Percentiles rank a stretch among this genome's conserved stretches.
phyloP scores from a whole-genome alignment of 1,140 invertebrate genomes.

The Trachymyrmex cornetzi region DNA sequence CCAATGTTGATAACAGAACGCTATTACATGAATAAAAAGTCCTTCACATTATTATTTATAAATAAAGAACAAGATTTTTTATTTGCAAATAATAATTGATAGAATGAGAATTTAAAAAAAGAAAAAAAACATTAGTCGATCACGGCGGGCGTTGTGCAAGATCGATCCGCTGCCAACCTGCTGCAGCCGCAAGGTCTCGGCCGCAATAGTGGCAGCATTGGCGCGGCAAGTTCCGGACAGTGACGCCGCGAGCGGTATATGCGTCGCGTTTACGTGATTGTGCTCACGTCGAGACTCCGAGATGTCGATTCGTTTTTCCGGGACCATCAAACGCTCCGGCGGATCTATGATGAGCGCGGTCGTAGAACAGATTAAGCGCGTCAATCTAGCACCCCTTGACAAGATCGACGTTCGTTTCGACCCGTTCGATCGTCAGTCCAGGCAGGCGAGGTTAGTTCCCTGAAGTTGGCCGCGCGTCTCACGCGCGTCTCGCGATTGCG shows the following conservation, averaged over 20 bases:
- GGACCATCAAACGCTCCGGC: conserved; percentile 88
- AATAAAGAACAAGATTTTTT: neutral
- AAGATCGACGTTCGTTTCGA: conserved; percentile 93
- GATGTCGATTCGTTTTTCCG: conserved; percentile 92
- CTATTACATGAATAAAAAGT: neutral
- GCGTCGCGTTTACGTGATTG: conserved; percentile 10
- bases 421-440: conserved; percentile 92
- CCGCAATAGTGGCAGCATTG: conserved; percentile 57
- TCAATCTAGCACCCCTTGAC: conserved; percentile 93
- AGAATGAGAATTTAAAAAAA: neutral
- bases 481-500: neutral
- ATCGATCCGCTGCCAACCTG: neutral
- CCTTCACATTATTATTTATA: neutral
- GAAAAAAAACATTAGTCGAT: neutral
- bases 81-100: neutral
- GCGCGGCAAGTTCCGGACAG: conserved; percentile 5
- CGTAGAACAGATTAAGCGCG: conserved; percentile 89
- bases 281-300: conserved; percentile 8
- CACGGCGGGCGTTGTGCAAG: neutral
- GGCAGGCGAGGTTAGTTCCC: conserved; percentile 89
- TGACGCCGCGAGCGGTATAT: conserved; percentile 1
- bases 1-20: too few species aligned
- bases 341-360: conserved; percentile 91
- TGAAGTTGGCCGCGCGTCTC: neutral
- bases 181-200: too few species aligned